Evolutionary conservation across 2,113 vertebrate species (phyloP).

Genomic region (Myrmecophaga tridactyla): DNA sequence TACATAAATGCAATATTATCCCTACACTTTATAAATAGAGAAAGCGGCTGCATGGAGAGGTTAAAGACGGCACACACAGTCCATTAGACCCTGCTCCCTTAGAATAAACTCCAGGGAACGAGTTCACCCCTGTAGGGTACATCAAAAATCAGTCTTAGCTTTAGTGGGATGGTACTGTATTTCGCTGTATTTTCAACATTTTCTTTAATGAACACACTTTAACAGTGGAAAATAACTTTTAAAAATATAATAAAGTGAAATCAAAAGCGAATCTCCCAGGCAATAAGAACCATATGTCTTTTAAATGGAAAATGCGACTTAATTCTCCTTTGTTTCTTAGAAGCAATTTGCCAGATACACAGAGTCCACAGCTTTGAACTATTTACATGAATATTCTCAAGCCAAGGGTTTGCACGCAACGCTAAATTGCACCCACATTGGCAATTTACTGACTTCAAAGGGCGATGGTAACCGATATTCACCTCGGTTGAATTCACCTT

Average conservation of each 20-base stretch:
- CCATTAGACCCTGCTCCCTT: not conserved
- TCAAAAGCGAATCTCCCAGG: conserved; percentile 59
- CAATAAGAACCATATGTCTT: conserved; percentile 73
- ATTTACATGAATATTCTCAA: conserved; percentile 47
- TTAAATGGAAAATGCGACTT: conserved; percentile 61
- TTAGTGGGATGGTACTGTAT: not conserved
- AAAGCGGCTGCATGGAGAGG: not conserved
- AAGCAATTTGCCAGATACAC: conserved; percentile 45
- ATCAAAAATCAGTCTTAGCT: not conserved
- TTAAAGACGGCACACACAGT: not conserved
- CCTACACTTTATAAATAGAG: not conserved
- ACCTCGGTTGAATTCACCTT: not conserved
- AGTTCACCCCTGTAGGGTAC: not conserved
- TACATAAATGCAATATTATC: not conserved
- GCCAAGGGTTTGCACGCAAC: conserved; percentile 52
- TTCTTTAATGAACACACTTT: conserved; percentile 37
- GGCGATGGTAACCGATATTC: not conserved
- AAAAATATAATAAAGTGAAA: conserved; percentile 63
- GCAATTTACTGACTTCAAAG: conserved; percentile 18
- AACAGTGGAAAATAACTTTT: conserved; percentile 47
- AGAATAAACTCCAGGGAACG: not conserved
- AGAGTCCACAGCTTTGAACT: conserved; percentile 52
- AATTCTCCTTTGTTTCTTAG: conserved; percentile 53
- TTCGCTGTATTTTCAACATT: not conserved
- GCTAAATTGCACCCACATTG: conserved; percentile 3